Evolutionary conservation across 2,113 vertebrate species (phyloP).

Genomic region (Corythaeola cristata): DNA sequence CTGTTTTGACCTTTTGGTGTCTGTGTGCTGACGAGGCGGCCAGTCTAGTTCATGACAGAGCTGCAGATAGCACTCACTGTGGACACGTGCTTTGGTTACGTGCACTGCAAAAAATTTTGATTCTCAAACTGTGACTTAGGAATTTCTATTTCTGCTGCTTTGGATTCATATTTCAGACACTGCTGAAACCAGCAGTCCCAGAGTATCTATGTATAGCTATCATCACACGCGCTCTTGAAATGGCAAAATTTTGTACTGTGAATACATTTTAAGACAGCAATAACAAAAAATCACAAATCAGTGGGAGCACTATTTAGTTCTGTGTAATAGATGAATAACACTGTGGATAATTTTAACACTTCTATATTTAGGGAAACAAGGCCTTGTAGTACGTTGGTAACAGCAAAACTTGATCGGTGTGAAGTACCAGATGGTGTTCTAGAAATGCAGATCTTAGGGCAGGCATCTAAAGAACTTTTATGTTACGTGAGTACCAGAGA

Average conservation of each 20-base stretch:
- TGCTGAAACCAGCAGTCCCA: slow-evolving; percentile 16
- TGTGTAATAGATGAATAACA: slow-evolving; percentile 14
- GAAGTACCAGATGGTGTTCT: slow-evolving; percentile 60
- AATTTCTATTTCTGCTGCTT: slow-evolving; percentile 33
- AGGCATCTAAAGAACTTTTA: background rate
- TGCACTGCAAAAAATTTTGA: background rate
- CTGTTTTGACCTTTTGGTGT: background rate
- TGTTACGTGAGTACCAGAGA: background rate
- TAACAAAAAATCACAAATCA: slow-evolving; percentile 57
- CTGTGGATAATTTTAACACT: slow-evolving; percentile 34
- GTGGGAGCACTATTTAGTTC: slow-evolving; percentile 29
- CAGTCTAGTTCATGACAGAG: background rate
- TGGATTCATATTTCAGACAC: background rate
- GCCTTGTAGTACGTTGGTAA: slow-evolving; percentile 8
- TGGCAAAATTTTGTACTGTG: background rate
- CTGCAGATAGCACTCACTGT: background rate
- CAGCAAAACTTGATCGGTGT: slow-evolving; percentile 21
- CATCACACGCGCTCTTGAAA: slow-evolving; percentile 19
- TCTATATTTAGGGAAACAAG: slow-evolving; percentile 57
- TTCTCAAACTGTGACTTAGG: background rate
- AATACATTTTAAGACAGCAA: slow-evolving; percentile 46
- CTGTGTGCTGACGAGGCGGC: background rate
- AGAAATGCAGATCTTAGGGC: slow-evolving; percentile 56
- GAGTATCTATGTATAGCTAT: slow-evolving; percentile 39
- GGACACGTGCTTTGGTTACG: background rate